Evolutionary conservation across 2,797 vertebrate genomes (phyloP), one percentile per base, ranked within the genome.

Genomic region (Muscicapa striata): DNA sequence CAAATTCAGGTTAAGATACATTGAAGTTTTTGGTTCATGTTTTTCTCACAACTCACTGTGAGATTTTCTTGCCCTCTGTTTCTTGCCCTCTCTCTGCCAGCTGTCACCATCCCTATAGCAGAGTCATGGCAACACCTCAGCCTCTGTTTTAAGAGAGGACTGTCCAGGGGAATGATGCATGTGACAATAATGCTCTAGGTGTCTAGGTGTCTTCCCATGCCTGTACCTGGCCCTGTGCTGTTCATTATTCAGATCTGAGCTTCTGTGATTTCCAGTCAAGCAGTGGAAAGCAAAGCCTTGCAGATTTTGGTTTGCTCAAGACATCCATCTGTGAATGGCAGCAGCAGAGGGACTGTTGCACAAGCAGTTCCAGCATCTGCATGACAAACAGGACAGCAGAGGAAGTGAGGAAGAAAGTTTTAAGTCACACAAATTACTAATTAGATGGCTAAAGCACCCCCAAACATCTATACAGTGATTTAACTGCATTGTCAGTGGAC

Each of bases 281-380:
- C 21, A 67, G 66, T 14, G 13, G 34, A 70, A 87, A 84, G 62
- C 10, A 49, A 90, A 92, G 9, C 19, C n/a, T 69, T 40, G 46
- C 2, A 3, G 2, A 22, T 58, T 79, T 64, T 21, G 30, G 27
- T 58, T 67, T 87, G 32, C 72, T 52, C 36, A n/a, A 32, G 55
- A 40, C 43, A 66, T 41, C 9, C 30, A 13, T 30, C 24, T 43
- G 19, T n/a, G 75, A 82, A 32, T 23, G 55, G 58, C 58, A 84
- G 46, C 58, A 75, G 66, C 0, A 0, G n/a, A 59, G 20, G 43
- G 20, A 69, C 5, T 15, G n/a, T 38, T 62, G n/a, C 38, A 58
- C 0, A 3, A 87, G 34, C 46, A 81, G 32, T 54, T 87, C 22
- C 15, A 62, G 54, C 34, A 32, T 27, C 43, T 59, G 34, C 46